Base-by-base conservation (phyloP, 2,888 invertebrate species). In the Macroteleia sp. region DNA sequence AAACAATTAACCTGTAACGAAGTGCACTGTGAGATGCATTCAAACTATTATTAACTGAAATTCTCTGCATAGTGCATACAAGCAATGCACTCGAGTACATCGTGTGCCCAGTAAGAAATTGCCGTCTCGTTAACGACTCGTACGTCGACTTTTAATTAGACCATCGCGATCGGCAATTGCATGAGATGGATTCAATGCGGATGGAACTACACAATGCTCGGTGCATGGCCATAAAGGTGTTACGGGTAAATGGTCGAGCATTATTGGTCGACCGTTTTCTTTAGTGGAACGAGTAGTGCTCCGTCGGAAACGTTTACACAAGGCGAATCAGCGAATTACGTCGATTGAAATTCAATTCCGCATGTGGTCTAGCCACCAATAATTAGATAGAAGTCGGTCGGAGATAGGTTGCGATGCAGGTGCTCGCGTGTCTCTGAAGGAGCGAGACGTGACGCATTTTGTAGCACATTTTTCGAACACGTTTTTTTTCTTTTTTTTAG, bases 301-400 rank as follows among this genome's bases (percentile, higher is more conserved):
- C n/a, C n/a, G n/a, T n/a, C n/a, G n/a, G n/a, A n/a, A n/a, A n/a
- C n/a, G n/a, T n/a, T n/a, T n/a, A n/a, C n/a, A n/a, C n/a, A n/a
- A n/a, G 39, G 61, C 86, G 85, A 85, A 86, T 85, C 86, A 83
- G 86, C 83, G 87, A 89, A 88, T 89, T 86, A 85, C 87, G 80
- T 83, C 87, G 86, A 89, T 88, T 88, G 89, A 89, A 89, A 89
- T 89, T 88, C 88, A 89, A 89, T 89, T 89, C 87, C 83, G 85
- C 83, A 79, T 83, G 83, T 82, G 85, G 83, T 75, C 83, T 76
- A 82, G 76, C 86, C 82, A 78, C 86, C 77, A 79, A 87, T 88
- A 88, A 88, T 88, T 87, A 87, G 86, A 85, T 85, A 83, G n/a
- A n/a, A n/a, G n/a, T n/a, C n/a, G n/a, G n/a, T n/a, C n/a, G n/a